Conservation (phyloP, 2,888 invertebrate species). For the Miltochrista miniata region DNA sequence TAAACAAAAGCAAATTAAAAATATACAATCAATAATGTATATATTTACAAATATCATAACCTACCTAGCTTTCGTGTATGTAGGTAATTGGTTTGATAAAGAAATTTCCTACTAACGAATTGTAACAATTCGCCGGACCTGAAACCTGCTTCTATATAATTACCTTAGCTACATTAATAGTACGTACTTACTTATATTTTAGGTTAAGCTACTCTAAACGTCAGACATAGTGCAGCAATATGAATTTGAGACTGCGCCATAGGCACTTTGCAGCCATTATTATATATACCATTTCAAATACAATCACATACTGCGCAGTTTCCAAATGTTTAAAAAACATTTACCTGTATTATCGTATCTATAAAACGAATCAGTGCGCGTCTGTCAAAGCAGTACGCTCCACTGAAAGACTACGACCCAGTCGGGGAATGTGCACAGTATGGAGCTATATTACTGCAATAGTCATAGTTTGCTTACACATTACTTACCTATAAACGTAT, state of each 20-base stretch:
- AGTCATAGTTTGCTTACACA: constrained; percentile 12
- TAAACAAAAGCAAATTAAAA: no score
- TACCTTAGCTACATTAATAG: no score
- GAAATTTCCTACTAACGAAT: no score
- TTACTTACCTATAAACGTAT: not conserved
- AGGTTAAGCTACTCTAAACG: constrained; percentile 26
- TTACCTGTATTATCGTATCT: no score
- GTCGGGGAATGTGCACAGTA: constrained; percentile 15
- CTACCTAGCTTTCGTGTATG: no score
- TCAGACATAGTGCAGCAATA: constrained; percentile 53
- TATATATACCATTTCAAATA: constrained; percentile 19
- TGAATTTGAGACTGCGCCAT: constrained; percentile 51
- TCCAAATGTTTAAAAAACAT: not conserved
- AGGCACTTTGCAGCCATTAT: constrained; percentile 24
- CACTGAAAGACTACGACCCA: constrained; percentile 8
- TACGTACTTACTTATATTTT: no score
- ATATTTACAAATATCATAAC: no score
- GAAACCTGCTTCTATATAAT: no score
- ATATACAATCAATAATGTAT: no score
- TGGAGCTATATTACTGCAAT: constrained; percentile 24
- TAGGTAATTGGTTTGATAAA: no score
- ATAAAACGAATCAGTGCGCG: constrained; percentile 8
- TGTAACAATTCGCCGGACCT: no score
- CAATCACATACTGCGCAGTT: constrained; percentile 43
- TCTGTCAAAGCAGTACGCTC: constrained; percentile 12